Evolutionary conservation across 2,888 invertebrate genomes (phyloP).

Genomic region (Pyrochroa serraticornis): DNA sequence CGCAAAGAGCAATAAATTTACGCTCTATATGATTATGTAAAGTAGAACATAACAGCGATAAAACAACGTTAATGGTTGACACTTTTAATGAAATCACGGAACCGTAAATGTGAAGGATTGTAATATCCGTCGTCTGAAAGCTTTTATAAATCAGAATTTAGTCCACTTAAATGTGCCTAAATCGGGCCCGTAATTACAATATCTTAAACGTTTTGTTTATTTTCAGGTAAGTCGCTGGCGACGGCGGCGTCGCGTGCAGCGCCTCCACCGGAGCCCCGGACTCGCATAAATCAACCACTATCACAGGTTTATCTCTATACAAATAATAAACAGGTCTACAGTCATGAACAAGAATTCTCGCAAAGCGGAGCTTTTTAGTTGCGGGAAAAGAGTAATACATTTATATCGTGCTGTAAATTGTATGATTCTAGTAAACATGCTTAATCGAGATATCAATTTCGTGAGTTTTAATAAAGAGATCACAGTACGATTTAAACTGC

Average conservation of each 20-base stretch:
- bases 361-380: conserved; percentile 38
- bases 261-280: conserved; percentile 30
- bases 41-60: conserved; percentile 31
- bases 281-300: conserved; percentile 50
- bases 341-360: conserved; percentile 49
- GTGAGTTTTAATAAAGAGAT: conserved; percentile 53
- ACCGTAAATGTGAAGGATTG: conserved; percentile 27
- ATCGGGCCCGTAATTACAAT: conserved; percentile 23
- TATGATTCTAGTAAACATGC: conserved; percentile 56
- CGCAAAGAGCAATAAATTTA: conserved; percentile 30
- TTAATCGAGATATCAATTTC: conserved; percentile 54
- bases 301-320: conserved; percentile 53
- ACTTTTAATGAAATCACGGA: conserved; percentile 38
- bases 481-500: conserved; percentile 36
- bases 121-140: conserved; percentile 24
- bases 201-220: conserved; percentile 32
- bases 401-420: conserved; percentile 56
- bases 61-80: conserved; percentile 30
- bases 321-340: conserved; percentile 56
- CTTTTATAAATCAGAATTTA: conserved; percentile 19
- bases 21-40: conserved; percentile 37
- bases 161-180: conserved; percentile 23
- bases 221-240: conserved; percentile 40
- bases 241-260: conserved; percentile 45
- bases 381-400: conserved; percentile 47